Base-by-base conservation (phyloP, 2,888 invertebrate genomes). In the Caenorhabditis japonica region DNA sequence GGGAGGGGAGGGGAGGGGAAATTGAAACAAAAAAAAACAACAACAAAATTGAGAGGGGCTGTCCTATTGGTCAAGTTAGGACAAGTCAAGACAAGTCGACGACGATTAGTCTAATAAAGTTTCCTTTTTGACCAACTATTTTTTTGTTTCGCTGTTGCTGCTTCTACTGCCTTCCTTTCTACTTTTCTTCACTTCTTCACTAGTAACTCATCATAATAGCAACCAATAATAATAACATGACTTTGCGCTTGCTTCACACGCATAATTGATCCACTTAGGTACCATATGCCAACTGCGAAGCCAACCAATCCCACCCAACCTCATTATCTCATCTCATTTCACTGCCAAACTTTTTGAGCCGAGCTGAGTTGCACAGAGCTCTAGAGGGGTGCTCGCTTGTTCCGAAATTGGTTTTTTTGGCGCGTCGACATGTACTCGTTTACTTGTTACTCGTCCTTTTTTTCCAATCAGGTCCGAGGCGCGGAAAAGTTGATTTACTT, bases 271-370 rank as follows among this genome's bases (percentile, higher is more conserved):
- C 66, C 66, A 64, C 64, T 64, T 64, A 46, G 56, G 49, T 66
- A 66, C 66, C 66, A 66, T 66, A 66, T 66, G 66, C 66, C 66
- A 51, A n/a, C n/a, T n/a, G n/a, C n/a, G n/a, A n/a, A n/a, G n/a
- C n/a, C n/a, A n/a, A n/a, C n/a, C n/a, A n/a, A n/a, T n/a, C n/a
- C n/a, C n/a, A n/a, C n/a, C n/a, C n/a, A n/a, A 51, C 51, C 38
- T 51, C 51, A 66, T 51, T 25, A 55, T 39, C 66, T 66, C 56
- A 66, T 66, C 49, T 33, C 21, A 47, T 15, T 25, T 21, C 38
- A 23, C 43, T 23, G 23, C 41, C 2, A 53, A 62, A 47, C 53
- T 55, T 55, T 46, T n/a, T n/a, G n/a, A n/a, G n/a, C n/a, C n/a
- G n/a, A n/a, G n/a, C n/a, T n/a, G n/a, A n/a, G n/a, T n/a, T n/a